phyloP scores from a whole-genome alignment of 2,888 invertebrate species.

The Phengaris alcon region DNA sequence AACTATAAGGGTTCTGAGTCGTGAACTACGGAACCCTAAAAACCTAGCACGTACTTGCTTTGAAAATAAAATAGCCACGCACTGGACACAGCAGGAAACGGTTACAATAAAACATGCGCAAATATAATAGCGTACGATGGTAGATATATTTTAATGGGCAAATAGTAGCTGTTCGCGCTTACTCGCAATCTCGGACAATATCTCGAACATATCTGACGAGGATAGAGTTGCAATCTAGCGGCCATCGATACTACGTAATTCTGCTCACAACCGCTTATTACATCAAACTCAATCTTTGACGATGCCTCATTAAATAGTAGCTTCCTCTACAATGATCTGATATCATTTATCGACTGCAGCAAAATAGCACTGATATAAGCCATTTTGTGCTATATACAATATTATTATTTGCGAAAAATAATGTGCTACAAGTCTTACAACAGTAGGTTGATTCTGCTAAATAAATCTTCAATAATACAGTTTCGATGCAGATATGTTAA shows the following conservation, averaged over 20 bases:
- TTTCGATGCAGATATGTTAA: too few relatives aligned
- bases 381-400: neutral
- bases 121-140: slow-evolving; percentile 45
- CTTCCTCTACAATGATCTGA: slow-evolving; percentile 35
- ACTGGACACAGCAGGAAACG: neutral
- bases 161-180: slow-evolving; percentile 59
- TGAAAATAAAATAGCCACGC: neutral
- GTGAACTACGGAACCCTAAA: too few relatives aligned
- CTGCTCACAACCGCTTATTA: slow-evolving; percentile 71
- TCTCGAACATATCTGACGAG: slow-evolving; percentile 64
- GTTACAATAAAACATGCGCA: slow-evolving; percentile 30
- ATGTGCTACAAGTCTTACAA: neutral
- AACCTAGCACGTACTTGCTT: neutral
- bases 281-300: slow-evolving; percentile 61
- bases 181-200: slow-evolving; percentile 61
- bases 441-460: neutral
- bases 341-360: slow-evolving; percentile 17
- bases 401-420: neutral
- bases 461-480: too few relatives aligned
- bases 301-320: slow-evolving; percentile 77
- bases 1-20: too few relatives aligned
- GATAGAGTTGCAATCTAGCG: slow-evolving; percentile 77
- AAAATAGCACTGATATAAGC: slow-evolving; percentile 1
- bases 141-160: slow-evolving; percentile 59
- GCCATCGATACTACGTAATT: slow-evolving; percentile 74